Percentiles rank a stretch among this genome's conserved stretches.
phyloP scores from a whole-genome alignment of 2,113 vertebrate genomes.

The Patagioenas fasciata region DNA sequence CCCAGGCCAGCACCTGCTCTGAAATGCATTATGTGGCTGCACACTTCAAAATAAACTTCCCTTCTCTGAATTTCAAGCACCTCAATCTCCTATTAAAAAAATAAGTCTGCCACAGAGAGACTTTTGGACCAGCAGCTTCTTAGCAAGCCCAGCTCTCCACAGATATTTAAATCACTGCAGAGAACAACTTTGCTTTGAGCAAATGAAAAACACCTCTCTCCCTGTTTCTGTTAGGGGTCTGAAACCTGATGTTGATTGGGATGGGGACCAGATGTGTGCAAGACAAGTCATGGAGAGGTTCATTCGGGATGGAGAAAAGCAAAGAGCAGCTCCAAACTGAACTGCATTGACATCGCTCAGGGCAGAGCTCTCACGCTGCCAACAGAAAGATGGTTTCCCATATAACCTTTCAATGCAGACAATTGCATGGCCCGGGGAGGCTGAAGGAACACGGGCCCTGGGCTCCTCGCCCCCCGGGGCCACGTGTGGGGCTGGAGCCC shows the following conservation, averaged over 20 bases:
- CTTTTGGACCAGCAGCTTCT: background rate
- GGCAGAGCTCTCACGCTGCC: background rate
- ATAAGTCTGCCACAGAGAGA: too few relatives aligned
- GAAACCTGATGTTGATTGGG: background rate
- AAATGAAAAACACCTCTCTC: background rate
- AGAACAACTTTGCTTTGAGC: background rate
- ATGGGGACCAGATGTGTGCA: background rate
- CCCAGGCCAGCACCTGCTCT: background rate
- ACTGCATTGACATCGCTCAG: fast-evolving
- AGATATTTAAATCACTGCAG: background rate
- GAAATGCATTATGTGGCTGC: background rate
- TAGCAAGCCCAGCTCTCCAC: background rate
- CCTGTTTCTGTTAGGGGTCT: background rate
- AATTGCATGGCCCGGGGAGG: fast-evolving
- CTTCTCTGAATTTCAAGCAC: background rate
- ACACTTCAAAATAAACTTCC: background rate
- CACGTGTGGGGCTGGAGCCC: background rate
- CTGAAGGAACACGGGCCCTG: fast-evolving
- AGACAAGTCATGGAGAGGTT: background rate
- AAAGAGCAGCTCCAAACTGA: background rate
- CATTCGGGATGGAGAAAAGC: background rate
- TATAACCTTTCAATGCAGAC: fast-evolving
- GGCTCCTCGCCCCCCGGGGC: background rate
- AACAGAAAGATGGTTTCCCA: background rate
- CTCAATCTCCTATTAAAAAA: background rate